phyloP scores from a whole-genome alignment of 2,113 vertebrate species.

The Rhea americana region DNA sequence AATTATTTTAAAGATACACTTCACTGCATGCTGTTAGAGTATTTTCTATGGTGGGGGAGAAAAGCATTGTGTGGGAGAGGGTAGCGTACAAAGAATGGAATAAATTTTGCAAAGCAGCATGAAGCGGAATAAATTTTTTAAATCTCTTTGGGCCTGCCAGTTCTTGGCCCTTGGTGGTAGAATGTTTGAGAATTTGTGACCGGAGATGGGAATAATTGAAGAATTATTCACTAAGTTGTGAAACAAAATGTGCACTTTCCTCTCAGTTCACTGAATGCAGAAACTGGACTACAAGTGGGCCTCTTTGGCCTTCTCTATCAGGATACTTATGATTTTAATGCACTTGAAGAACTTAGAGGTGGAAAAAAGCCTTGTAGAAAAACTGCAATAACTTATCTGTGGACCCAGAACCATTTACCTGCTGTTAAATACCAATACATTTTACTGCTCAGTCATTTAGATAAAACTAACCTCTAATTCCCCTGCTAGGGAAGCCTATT shows the following conservation, averaged over 20 bases:
- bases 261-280: background rate
- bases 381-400: background rate
- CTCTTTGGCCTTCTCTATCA: background rate
- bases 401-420: background rate
- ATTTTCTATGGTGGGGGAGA: background rate
- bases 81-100: background rate
- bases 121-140: background rate
- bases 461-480: background rate
- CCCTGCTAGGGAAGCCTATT: background rate
- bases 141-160: background rate
- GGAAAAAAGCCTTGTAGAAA: background rate
- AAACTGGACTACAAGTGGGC: background rate
- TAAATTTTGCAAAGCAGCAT: background rate
- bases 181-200: background rate
- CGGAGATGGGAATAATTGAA: background rate
- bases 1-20: conserved; percentile 44
- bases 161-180: background rate
- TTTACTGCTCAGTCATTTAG: background rate
- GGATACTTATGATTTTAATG: background rate
- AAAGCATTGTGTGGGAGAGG: background rate
- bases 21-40: conserved; percentile 21
- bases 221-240: background rate
- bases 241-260: background rate
- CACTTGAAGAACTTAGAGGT: background rate
- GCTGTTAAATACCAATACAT: background rate